Conservation (phyloP, 2,888 invertebrate species). For the Torymus tubicola region DNA sequence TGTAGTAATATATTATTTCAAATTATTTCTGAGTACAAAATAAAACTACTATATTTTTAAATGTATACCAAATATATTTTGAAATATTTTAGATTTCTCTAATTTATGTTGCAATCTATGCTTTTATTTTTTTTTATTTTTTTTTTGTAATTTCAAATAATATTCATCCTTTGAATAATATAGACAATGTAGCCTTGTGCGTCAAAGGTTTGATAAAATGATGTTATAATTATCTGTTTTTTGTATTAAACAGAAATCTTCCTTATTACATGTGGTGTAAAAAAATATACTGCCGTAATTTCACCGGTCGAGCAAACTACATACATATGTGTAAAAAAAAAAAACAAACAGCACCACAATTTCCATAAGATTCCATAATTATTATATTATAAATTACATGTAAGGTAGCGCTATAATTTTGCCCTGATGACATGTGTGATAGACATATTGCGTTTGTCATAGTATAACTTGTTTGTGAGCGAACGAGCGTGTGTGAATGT, state of each 20-base stretch:
- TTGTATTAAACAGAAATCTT: too few species aligned
- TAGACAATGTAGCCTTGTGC: slow-evolving; percentile 50
- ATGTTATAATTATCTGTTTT: slow-evolving; percentile 36
- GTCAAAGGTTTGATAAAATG: slow-evolving; percentile 32
- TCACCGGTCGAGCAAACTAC: slow-evolving; percentile 47
- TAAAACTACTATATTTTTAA: too few species aligned
- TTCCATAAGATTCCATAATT: slow-evolving; percentile 61
- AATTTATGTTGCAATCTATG: too few species aligned
- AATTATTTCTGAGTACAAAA: too few species aligned
- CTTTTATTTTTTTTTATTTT: too few species aligned
- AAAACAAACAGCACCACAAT: slow-evolving; percentile 56
- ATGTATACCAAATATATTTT: too few species aligned
- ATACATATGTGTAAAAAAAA: slow-evolving; percentile 52
- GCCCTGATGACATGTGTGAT: slow-evolving; percentile 55
- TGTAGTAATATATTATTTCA: too few species aligned
- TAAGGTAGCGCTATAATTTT: slow-evolving; percentile 57
- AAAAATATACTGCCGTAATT: too few species aligned
- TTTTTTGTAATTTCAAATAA: slow-evolving; percentile 31
- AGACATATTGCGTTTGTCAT: slow-evolving; percentile 55
- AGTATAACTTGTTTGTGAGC: slow-evolving; percentile 51
- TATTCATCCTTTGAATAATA: slow-evolving; percentile 18
- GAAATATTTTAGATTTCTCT: too few species aligned
- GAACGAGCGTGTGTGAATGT: slow-evolving; percentile 51
- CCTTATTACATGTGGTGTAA: too few species aligned
- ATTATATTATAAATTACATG: slow-evolving; percentile 57